Evolutionary conservation across 2,888 invertebrate species (phyloP), one percentile per base, ranked within the genome.

Genomic region (Xestia xanthographa): DNA sequence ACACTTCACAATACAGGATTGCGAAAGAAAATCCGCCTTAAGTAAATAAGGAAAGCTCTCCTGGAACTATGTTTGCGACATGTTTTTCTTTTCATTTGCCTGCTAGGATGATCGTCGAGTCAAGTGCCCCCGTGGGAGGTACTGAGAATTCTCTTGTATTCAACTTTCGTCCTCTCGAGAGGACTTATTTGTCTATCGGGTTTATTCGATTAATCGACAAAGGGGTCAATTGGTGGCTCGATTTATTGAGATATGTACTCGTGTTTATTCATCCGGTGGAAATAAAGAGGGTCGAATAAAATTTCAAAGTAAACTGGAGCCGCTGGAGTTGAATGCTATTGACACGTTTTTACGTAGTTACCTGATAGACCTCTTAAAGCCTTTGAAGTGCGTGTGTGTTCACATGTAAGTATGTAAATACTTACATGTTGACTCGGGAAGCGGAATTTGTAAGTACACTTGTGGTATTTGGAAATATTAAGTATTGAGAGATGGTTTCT

Each of bases 121-220:
- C 77, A 87, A 87, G 76, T 77, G 69, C 58, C 5, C 81, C 75
- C 71, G 48, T 69, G 84, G 72, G 82, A 77, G 20, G 6, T 20
- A 4, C 58, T 56, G 56, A 80, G 66, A 68, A 68, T 71, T 76
- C 50, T 67, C 76, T 71, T 58, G 65, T 82, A 74, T 81, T 73
- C 76, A 58, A 74, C 70, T 81, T 73, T 75, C 70, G 53, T 58
- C 17, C 48, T 60, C 70, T 66, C 43, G 48, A 66, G 77, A 71
- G 73, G 77, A 76, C 79, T 83, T 87, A 86, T 91, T 88, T 91
- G 88, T 88, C 88, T 87, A 84, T 84, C 68, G 77, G 68, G 82
- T 87, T 88, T 87, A 91, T 87, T 81, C 81, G 80, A 87, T 83
- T 91, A 92, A 91, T 91, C 89, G 90, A 80, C 65, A 83, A 89